These are phyloP conservation scores for Chaetodon trifascialis DNA, from an alignment of 2,113 vertebrate genomes.

Conservation along the genomic window DNA sequence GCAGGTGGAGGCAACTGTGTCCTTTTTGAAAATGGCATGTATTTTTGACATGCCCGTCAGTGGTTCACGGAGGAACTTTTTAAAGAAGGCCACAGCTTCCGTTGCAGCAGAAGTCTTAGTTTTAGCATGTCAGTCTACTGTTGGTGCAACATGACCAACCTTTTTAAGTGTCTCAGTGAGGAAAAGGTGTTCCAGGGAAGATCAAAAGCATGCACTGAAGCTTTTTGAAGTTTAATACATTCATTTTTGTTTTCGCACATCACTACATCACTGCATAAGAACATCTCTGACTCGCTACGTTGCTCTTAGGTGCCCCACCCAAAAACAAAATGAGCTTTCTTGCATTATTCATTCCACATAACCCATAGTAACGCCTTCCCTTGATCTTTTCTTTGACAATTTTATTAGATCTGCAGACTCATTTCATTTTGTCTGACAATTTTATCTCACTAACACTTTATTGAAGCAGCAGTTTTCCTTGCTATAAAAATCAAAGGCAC, in stretches of 20 bases:
- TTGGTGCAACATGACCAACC: neutral
- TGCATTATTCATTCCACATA: conserved; percentile 39
- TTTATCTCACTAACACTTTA: conserved; percentile 59
- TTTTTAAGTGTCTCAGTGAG: neutral
- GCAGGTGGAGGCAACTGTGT: neutral
- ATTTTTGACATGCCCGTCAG: neutral
- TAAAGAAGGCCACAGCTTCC: neutral
- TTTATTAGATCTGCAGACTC: conserved; percentile 47
- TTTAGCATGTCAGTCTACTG: neutral
- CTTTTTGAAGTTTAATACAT: neutral
- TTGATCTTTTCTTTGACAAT: conserved; percentile 45
- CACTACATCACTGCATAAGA: conserved; percentile 3
- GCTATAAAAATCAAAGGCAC: conserved; percentile 51
- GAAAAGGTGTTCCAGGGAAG: neutral
- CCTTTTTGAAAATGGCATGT: conserved; percentile 1
- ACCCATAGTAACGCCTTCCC: conserved; percentile 27
- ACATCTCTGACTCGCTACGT: neutral
- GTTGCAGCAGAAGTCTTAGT: neutral
- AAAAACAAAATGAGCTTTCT: conserved; percentile 32
- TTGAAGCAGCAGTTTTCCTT: conserved; percentile 36
- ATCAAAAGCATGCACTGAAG: neutral
- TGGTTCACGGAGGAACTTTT: neutral
- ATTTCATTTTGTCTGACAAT: conserved; percentile 54
- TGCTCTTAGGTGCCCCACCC: neutral
- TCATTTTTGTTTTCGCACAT: neutral